Base-by-base conservation (phyloP, 2,888 invertebrate genomes). In the Geotrupes spiniger region DNA sequence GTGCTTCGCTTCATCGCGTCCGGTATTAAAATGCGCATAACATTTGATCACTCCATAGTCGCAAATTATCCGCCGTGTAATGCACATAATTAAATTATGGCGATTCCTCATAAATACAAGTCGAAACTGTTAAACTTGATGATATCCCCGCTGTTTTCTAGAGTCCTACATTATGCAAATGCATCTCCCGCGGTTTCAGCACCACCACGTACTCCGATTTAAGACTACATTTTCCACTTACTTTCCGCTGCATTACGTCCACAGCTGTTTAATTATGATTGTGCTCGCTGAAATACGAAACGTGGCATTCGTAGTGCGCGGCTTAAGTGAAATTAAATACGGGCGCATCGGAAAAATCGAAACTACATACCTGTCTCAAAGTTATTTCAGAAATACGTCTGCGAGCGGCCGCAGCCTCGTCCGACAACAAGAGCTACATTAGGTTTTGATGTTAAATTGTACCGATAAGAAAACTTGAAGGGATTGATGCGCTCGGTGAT, bases 221-320 rank as follows among this genome's bases (percentile, higher is more conserved):
- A 36, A 44, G 53, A 58, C 52, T 53, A 55, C 57, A 61, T 59
- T 59, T 61, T 60, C 61, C 61, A 58, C 60, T 61, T 61, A 56
- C 59, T 61, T 65, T 66, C 63, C 63, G 55, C 61, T 57, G 62
- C 64, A 65, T 65, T 65, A 62, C 65, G 57, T 60, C 59, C 59
- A 54, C 55, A 62, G 58, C 59, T 62, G 58, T 62, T 66, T 66
- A 64, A 66, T 66, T 66, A 63, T 64, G 63, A 66, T 65, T 64
- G 62, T 63, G 63, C 63, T 61, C 63, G 53, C 60, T 61, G 59
- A 62, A 63, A 59, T 59, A 55, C 55, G 56, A 61, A 21, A 61
- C 61, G 56, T 56, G 56, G 54, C 56, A 54, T 56, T 63, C 52
- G 58, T 56, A 56, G 50, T 56, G 49, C 54, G 54, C 56, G 54